A percentile compares a stretch with the other conserved stretches of the same genome.
phyloP scores from a whole-genome alignment of 2,888 invertebrate species.

The Monopis laevigella region DNA sequence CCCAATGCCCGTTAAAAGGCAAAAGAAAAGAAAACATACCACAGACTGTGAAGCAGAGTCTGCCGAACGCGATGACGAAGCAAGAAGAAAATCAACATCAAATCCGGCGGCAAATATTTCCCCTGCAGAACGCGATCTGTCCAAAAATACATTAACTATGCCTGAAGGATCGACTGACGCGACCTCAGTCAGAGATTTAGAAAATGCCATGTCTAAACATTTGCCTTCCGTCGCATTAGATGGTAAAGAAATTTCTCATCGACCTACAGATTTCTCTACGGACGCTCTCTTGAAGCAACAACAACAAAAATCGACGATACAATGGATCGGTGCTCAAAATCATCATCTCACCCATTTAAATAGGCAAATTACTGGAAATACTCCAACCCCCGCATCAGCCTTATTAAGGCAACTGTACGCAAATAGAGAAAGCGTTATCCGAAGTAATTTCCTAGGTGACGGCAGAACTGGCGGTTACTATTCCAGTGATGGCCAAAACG shows the following conservation, averaged over 20 bases:
- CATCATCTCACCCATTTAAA: slow-evolving; percentile 69
- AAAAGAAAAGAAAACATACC: slow-evolving; percentile 58
- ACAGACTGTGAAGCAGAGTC: slow-evolving; percentile 50
- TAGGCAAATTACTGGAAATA: slow-evolving; percentile 65
- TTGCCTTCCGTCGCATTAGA: slow-evolving; percentile 71
- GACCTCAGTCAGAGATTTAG: slow-evolving; percentile 88
- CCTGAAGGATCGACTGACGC: slow-evolving; percentile 51
- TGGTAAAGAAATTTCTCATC: slow-evolving; percentile 66
- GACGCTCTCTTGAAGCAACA: slow-evolving; percentile 85
- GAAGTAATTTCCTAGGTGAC: slow-evolving; percentile 77
- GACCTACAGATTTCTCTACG: slow-evolving; percentile 88
- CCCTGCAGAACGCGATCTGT: slow-evolving; percentile 50
- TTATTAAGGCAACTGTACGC: slow-evolving; percentile 90
- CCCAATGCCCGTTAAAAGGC: slow-evolving; percentile 72
- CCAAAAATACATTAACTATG: slow-evolving; percentile 44
- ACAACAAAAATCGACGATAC: slow-evolving; percentile 82
- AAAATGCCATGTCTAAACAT: slow-evolving; percentile 97
- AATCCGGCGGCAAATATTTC: slow-evolving; percentile 50
- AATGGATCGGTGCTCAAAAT: slow-evolving; percentile 91
- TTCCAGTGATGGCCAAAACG: slow-evolving; percentile 71
- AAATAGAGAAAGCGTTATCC: slow-evolving; percentile 93
- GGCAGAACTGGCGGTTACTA: slow-evolving; percentile 58
- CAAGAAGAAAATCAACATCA: slow-evolving; percentile 51
- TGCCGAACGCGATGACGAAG: slow-evolving; percentile 45
- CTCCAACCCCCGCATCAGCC: slow-evolving; percentile 86